Conservation (phyloP, 2,797 vertebrate species). For the Mionectes olivaceus region DNA sequence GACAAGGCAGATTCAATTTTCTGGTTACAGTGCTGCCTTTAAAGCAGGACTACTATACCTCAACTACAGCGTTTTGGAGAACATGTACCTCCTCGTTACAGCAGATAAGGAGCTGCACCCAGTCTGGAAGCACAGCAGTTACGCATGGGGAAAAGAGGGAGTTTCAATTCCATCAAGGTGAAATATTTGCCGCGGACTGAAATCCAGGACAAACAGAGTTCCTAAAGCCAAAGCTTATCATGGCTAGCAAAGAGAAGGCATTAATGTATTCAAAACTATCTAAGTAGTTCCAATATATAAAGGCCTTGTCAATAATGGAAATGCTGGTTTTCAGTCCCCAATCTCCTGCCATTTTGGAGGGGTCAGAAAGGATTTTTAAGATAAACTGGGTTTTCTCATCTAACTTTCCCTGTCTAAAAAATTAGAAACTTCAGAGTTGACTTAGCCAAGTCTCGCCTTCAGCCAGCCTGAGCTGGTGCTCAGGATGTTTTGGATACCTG, state of each 20-base stretch:
- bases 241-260: neutral
- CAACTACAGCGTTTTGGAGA: neutral
- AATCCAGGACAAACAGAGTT: neutral
- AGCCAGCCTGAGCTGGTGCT: neutral
- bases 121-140: neutral
- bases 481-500: neutral
- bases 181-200: neutral
- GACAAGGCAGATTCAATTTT: neutral
- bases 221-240: neutral
- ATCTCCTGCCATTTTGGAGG: neutral
- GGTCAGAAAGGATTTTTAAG: neutral
- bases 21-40: neutral
- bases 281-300: neutral
- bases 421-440: neutral
- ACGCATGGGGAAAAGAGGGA: neutral
- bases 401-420: neutral
- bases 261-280: neutral
- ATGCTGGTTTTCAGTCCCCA: neutral
- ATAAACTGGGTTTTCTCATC: neutral
- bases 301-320: rapidly evolving
- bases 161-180: neutral
- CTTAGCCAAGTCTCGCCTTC: neutral
- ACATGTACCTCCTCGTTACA: neutral
- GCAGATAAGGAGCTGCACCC: neutral
- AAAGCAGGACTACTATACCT: neutral